These are phyloP conservation scores for Amblyteles armatorius DNA, from an alignment of 2,888 invertebrate genomes.

Conservation along the genomic window DNA sequence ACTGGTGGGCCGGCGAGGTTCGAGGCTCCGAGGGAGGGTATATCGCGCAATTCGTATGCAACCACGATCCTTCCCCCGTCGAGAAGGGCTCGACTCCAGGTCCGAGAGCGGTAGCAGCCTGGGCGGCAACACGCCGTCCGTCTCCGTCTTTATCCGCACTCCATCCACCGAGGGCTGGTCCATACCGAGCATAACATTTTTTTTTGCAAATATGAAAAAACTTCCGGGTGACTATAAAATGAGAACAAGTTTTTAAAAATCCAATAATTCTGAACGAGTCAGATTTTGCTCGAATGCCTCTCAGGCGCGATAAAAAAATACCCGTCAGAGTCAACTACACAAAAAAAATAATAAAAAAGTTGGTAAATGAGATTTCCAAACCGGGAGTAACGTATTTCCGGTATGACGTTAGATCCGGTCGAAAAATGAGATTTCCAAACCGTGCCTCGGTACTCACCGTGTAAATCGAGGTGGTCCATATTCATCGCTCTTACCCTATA, in stretches of 20 bases:
- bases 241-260: slow-evolving; percentile 2
- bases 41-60: slow-evolving; percentile 68
- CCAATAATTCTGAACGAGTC: slow-evolving; percentile 42
- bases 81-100: slow-evolving; percentile 3
- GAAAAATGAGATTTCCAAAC: too few species aligned
- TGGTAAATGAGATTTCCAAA: not conserved
- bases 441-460: not conserved
- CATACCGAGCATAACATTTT: not conserved
- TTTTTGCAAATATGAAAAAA: not conserved
- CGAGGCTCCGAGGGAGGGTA: slow-evolving; percentile 47
- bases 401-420: too few species aligned
- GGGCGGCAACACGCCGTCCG: slow-evolving; percentile 33
- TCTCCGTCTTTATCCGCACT: slow-evolving; percentile 42
- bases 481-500: too few species aligned
- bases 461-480: not conserved
- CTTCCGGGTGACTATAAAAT: not conserved
- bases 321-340: not conserved
- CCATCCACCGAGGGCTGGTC: slow-evolving; percentile 19
- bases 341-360: not conserved
- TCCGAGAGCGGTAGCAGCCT: slow-evolving; percentile 11
- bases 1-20: slow-evolving; percentile 32
- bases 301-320: slow-evolving; percentile 21
- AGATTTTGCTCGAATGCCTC: slow-evolving; percentile 4
- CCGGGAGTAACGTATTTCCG: too few species aligned
- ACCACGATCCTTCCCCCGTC: slow-evolving; percentile 51